phyloP scores from a whole-genome alignment of 1,140 invertebrate genomes.

The Zaprionus davidi region DNA sequence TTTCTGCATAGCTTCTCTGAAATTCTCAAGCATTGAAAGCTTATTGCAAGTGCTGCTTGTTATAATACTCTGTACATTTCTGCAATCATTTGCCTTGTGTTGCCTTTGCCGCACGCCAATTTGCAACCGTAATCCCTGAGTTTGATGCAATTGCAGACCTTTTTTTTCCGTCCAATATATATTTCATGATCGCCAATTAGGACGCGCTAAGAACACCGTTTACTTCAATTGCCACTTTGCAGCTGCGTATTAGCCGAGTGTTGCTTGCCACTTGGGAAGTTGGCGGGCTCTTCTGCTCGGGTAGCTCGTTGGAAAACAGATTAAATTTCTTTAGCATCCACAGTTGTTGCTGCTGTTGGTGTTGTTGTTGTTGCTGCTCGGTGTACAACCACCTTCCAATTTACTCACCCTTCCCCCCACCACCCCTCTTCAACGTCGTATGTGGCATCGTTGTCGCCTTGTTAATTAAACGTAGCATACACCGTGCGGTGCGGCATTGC shows the following conservation, averaged over 20 bases:
- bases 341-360: conserved; percentile 7
- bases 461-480: conserved; percentile 79
- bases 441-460: conserved; percentile 73
- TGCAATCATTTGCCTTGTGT: not conserved
- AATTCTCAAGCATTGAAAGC: not conserved
- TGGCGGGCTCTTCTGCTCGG: not conserved
- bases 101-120: not conserved
- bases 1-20: not conserved
- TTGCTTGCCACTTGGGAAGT: conserved; percentile 7
- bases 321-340: conserved; percentile 55
- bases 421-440: not conserved
- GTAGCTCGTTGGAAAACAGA: conserved; percentile 63
- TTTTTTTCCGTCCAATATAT: not conserved
- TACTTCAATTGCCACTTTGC: conserved; percentile 25
- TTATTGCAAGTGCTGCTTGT: not conserved
- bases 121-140: not conserved
- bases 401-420: not conserved
- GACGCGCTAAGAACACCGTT: conserved; percentile 7
- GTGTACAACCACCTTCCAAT: not conserved
- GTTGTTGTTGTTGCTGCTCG: conserved; percentile 6
- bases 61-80: not conserved
- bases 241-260: conserved; percentile 16
- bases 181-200: conserved; percentile 33
- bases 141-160: not conserved
- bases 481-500: conserved; percentile 67